Base-by-base conservation (phyloP, 2,888 invertebrate genomes). In the Pocota personata region DNA sequence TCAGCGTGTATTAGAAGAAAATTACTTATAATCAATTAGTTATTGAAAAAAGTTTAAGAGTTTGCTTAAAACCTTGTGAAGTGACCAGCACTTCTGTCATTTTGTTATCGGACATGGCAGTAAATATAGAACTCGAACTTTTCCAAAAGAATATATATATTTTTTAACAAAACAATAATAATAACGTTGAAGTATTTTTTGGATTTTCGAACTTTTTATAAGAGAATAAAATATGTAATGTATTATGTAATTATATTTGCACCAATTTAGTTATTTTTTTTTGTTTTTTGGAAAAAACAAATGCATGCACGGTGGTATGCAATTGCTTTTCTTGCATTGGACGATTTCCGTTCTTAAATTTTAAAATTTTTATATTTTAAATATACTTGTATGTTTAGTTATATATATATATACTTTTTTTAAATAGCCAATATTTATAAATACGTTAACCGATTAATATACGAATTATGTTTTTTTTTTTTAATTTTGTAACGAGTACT, bases 391-490 rank as follows among this genome's bases (percentile, higher is more conserved):
- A 66, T 66, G 66, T 48, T 64, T 69, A 71, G 4, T 46, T 48
- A 37, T 12, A 35, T 12, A 30, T 30, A 3, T 30, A 14, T 43
- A 57, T 4, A 8, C 66, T 58, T 73, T 46, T 57, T 57, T 77
- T 35, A 52, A 40, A 67, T 77, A 83, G 69, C 84, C 84, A 80
- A 76, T 69, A 57, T 78, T 57, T 73, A 55, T 30, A 62, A 62
- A 62, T 76, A 84, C 67, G 48, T 64, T 75, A 84, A 80, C 80
- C 84, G 52, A 84, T 71, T 76, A 69, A 71, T 79, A 50, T 67
- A 57, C 40, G 62, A 62, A 62, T 14, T 72, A 66, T 52, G 12
- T 35, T 40, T 67, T 66, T 76, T 50, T 35, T 40, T 67, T 66
- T 76, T 50, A 19, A 50, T 37, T 40, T 46, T 50, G 71, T 69